These are phyloP conservation scores for Garra rufa DNA, from an alignment of 2,113 vertebrate species.

Conservation along the genomic window DNA sequence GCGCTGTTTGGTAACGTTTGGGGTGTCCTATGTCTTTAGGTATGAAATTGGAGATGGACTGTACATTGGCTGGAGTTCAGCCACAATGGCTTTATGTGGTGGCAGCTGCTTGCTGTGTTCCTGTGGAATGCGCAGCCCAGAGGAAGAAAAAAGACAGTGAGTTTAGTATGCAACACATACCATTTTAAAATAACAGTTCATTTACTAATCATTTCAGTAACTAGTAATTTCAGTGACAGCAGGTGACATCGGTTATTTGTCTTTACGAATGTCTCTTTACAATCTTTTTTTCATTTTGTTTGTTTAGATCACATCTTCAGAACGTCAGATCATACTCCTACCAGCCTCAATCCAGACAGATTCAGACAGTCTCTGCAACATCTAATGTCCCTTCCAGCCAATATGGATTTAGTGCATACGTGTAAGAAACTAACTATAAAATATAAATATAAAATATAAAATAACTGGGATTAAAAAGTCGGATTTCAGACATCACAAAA, in stretches of 20 bases:
- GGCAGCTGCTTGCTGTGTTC: slow-evolving; percentile 69
- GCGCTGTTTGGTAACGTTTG: not conserved
- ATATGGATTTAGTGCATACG: slow-evolving; percentile 73
- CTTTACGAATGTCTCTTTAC: not conserved
- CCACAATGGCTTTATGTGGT: slow-evolving; percentile 68
- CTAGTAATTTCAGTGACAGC: not conserved
- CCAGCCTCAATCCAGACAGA: slow-evolving; percentile 50
- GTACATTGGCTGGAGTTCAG: slow-evolving; percentile 80
- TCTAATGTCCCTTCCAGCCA: slow-evolving; percentile 63
- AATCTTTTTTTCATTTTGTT: slow-evolving; percentile 2
- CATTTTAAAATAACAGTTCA: not conserved
- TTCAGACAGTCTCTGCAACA: slow-evolving; percentile 42
- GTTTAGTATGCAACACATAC: slow-evolving; percentile 34
- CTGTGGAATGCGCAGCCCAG: slow-evolving; percentile 52
- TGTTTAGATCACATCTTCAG: slow-evolving; percentile 12
- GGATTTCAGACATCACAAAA: not conserved
- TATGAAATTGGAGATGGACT: slow-evolving; percentile 78
- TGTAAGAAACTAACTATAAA: slow-evolving; percentile 59
- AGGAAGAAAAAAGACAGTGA: slow-evolving; percentile 64
- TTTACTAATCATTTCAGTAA: not conserved
- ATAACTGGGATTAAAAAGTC: not conserved
- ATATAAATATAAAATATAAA: too few species aligned
- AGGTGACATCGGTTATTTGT: not conserved
- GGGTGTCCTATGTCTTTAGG: slow-evolving; percentile 59
- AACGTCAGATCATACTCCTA: slow-evolving; percentile 61